Evolutionary conservation across 2,113 vertebrate species (phyloP).

Genomic region (Kryptolebias marmoratus): DNA sequence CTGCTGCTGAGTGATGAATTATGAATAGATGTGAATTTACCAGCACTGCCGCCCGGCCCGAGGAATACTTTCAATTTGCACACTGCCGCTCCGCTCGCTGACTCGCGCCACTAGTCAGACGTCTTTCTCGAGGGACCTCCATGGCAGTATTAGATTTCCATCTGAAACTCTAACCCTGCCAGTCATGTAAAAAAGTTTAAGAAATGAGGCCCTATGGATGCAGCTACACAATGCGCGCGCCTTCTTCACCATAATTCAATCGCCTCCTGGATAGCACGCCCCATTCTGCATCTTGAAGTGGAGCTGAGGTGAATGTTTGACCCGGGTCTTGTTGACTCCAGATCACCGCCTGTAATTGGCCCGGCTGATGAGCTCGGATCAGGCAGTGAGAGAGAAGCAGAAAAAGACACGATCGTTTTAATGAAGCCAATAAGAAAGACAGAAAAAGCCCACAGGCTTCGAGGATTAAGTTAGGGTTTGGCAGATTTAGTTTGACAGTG

Average conservation of each 20-base stretch:
- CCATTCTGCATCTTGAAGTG: conserved; percentile 20
- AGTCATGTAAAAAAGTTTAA: conserved; percentile 59
- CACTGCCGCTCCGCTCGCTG: conserved; percentile 20
- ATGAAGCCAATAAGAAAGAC: conserved; percentile 72
- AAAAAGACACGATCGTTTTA: conserved; percentile 64
- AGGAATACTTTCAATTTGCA: conserved; percentile 75
- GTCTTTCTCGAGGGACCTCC: conserved; percentile 56
- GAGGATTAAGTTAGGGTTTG: conserved; percentile 58
- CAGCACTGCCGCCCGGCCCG: conserved; percentile 31
- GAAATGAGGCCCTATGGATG: conserved; percentile 43
- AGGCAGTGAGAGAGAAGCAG: conserved; percentile 52
- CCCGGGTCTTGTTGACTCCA: conserved; percentile 46
- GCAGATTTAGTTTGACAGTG: conserved; percentile 49
- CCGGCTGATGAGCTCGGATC: conserved; percentile 54
- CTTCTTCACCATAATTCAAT: conserved; percentile 12
- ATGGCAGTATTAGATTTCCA: conserved; percentile 62
- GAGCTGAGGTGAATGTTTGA: conserved; percentile 19
- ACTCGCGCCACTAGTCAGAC: conserved; percentile 52
- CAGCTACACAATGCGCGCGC: conserved; percentile 22
- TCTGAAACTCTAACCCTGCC: conserved; percentile 60
- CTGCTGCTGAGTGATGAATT: conserved; percentile 72
- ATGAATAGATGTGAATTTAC: conserved; percentile 71
- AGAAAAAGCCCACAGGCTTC: conserved; percentile 54
- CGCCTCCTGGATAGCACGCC: conserved; percentile 10
- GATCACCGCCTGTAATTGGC: conserved; percentile 65